These are phyloP conservation scores for Murina feae DNA, from an alignment of 2,113 vertebrate genomes.

Conservation along the genomic window DNA sequence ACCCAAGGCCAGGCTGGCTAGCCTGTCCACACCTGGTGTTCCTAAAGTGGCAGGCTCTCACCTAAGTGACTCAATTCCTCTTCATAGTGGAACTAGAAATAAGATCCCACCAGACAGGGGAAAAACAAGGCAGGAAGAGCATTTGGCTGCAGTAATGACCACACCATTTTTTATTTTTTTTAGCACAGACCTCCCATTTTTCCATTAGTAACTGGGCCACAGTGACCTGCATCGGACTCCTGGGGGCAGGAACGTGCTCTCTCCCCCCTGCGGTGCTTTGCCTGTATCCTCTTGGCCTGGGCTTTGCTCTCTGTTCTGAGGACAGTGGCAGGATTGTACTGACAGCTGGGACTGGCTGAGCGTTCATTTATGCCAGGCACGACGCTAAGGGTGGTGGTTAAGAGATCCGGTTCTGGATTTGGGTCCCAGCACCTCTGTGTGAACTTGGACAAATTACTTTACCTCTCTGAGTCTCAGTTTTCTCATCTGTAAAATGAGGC, in stretches of 20 bases:
- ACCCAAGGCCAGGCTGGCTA: neutral
- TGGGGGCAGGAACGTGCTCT: neutral
- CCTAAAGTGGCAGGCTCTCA: neutral
- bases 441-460: neutral
- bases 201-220: neutral
- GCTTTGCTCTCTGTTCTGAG: conserved; percentile 1
- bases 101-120: neutral
- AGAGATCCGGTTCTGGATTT: neutral
- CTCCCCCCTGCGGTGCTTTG: accelerated
- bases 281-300: neutral
- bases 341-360: neutral
- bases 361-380: neutral
- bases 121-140: neutral
- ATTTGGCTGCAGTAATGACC: neutral
- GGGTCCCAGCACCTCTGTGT: neutral
- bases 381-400: neutral
- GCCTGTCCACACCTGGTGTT: neutral
- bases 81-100: neutral
- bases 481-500: neutral
- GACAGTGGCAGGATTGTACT: neutral
- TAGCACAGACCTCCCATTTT: conserved; percentile 13
- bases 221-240: neutral
- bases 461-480: neutral
- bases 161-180: neutral
- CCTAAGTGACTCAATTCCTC: neutral